Evolutionary conservation across 2,113 vertebrate genomes (phyloP).

Genomic region (Heloderma charlesbogerti): DNA sequence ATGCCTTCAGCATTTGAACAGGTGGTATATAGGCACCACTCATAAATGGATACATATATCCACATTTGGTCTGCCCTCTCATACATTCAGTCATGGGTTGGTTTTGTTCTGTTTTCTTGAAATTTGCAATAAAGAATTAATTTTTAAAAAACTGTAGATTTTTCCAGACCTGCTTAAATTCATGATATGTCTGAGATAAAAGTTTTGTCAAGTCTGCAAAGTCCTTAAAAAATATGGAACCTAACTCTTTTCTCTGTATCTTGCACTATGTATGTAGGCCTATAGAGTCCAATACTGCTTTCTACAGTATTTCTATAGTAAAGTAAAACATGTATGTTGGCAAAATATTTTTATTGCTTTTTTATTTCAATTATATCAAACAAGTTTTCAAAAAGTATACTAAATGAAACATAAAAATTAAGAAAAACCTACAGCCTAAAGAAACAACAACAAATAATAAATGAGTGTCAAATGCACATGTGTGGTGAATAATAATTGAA

Average conservation of each 20-base stretch:
- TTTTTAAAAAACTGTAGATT: conserved; percentile 49
- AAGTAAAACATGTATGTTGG: not conserved
- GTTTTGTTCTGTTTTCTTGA: too few relatives aligned
- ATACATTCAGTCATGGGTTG: too few relatives aligned
- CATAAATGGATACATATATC: too few relatives aligned
- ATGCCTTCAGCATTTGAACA: too few relatives aligned
- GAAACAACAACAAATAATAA: not conserved
- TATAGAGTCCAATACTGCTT: not conserved
- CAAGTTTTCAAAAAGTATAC: not conserved
- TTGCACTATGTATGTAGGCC: not conserved
- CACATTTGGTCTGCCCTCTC: too few relatives aligned
- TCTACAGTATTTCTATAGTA: not conserved
- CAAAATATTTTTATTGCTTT: not conserved
- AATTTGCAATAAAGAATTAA: too few relatives aligned
- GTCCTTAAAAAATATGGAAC: not conserved
- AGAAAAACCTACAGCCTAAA: too few relatives aligned
- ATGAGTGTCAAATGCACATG: not conserved
- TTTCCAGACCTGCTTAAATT: conserved; percentile 32
- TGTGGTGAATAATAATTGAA: not conserved
- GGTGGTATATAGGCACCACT: too few relatives aligned
- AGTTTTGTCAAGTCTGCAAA: too few relatives aligned
- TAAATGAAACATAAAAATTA: too few relatives aligned
- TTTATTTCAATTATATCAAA: not conserved
- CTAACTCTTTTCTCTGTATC: not conserved
- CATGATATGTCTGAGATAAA: conserved; percentile 18